Conservation (phyloP, 2,797 vertebrate genomes). For the Hemitrygon akajei region DNA sequence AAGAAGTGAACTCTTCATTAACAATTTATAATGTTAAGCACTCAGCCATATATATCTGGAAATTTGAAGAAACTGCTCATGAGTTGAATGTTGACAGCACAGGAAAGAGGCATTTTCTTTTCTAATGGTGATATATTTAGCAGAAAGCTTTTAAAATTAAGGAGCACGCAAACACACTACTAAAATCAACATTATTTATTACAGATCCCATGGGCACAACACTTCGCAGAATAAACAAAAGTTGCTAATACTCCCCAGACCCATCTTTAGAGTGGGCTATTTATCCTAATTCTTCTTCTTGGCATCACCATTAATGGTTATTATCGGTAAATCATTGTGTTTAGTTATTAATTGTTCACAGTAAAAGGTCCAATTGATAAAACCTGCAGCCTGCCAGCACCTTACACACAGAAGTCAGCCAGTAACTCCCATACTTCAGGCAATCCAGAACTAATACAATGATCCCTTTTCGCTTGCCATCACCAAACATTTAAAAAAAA, state of each 20-base stretch:
- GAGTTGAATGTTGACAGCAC: no score
- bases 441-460: neutral
- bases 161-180: neutral
- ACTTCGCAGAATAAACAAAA: neutral
- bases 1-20: neutral
- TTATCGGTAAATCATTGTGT: neutral
- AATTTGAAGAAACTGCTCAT: neutral
- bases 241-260: neutral
- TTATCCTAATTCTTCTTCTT: neutral
- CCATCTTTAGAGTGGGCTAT: neutral
- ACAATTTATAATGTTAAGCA: neutral
- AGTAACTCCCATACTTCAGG: neutral
- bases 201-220: neutral
- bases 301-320: neutral
- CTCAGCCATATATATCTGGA: neutral
- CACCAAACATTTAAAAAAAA: neutral
- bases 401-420: no score
- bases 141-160: neutral
- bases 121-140: neutral
- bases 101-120: neutral
- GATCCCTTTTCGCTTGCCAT: neutral
- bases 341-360: slow-evolving; percentile 4
- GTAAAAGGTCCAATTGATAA: neutral
- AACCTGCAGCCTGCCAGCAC: no score
- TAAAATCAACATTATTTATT: neutral